Percentiles rank a stretch among this genome's conserved stretches.
These are phyloP conservation scores for Empidonax traillii DNA, from an alignment of 2,113 vertebrate genomes.

Conservation along the genomic window DNA sequence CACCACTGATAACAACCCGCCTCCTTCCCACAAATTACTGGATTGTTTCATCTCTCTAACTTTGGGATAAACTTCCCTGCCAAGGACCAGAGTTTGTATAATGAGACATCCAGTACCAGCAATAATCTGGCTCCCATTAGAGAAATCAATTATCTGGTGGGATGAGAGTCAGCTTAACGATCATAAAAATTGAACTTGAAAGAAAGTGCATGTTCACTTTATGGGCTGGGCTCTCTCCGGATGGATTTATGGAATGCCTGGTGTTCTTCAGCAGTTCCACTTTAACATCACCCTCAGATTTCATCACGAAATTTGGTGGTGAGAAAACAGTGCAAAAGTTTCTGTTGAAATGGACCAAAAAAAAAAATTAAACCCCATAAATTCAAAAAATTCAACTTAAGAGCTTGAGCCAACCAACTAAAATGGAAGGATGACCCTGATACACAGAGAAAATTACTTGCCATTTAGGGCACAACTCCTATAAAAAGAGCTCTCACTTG, in stretches of 20 bases:
- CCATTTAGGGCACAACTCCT: conserved; percentile 25
- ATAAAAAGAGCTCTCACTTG: conserved; percentile 36
- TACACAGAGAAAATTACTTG: not conserved
- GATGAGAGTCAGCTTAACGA: not conserved
- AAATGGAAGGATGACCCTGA: conserved; percentile 7
- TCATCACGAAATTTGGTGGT: not conserved
- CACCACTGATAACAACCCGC: not conserved
- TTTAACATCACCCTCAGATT: not conserved
- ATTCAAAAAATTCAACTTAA: not conserved
- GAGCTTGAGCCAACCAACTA: not conserved
- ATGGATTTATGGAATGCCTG: not conserved
- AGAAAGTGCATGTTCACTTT: not conserved
- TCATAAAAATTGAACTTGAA: not conserved
- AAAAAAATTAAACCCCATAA: not conserved
- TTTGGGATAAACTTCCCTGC: not conserved
- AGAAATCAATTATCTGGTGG: not conserved
- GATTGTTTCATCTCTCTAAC: not conserved
- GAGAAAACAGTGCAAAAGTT: not conserved
- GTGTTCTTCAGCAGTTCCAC: not conserved
- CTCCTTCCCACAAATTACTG: not conserved
- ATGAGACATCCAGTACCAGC: not conserved
- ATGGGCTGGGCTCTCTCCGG: not conserved
- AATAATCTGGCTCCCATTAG: not conserved
- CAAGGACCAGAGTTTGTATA: not conserved
- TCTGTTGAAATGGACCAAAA: not conserved